Conservation (phyloP, 1,140 invertebrate genomes). For the Eurosta solidaginis region DNA sequence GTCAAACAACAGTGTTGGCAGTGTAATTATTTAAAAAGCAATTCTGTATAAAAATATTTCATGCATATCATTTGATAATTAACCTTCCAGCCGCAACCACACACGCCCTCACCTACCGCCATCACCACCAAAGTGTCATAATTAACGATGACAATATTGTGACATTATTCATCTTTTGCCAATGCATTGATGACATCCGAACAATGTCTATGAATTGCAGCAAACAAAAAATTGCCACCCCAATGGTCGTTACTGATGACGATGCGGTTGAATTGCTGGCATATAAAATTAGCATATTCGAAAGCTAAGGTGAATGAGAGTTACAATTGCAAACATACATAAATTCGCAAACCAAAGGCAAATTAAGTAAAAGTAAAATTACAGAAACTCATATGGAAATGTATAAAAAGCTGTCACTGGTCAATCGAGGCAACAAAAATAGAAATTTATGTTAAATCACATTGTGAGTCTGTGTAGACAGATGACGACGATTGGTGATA, state of each 20-base stretch:
- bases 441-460: no score
- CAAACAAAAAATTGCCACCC: background rate
- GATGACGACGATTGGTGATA: no score
- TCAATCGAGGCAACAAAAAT: no score
- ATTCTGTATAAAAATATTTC: background rate
- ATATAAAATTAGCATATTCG: slow-evolving; percentile 24
- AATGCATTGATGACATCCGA: background rate
- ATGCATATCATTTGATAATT: slow-evolving; percentile 2
- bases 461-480: no score
- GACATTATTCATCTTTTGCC: no score
- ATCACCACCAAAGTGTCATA: background rate
- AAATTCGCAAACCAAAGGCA: background rate
- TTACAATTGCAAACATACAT: slow-evolving; percentile 21
- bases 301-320: slow-evolving; percentile 14
- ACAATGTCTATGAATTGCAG: background rate
- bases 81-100: no score
- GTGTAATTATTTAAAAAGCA: slow-evolving; percentile 1
- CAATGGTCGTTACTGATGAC: background rate
- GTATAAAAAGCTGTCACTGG: no score
- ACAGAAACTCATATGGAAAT: background rate
- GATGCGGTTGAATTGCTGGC: slow-evolving; percentile 17
- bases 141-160: background rate
- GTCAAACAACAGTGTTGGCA: background rate
- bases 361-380: background rate
- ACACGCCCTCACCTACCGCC: background rate